Percentiles rank a stretch among this genome's conserved stretches.
phyloP scores from a whole-genome alignment of 2,888 invertebrate genomes.

The Apeira syringaria region DNA sequence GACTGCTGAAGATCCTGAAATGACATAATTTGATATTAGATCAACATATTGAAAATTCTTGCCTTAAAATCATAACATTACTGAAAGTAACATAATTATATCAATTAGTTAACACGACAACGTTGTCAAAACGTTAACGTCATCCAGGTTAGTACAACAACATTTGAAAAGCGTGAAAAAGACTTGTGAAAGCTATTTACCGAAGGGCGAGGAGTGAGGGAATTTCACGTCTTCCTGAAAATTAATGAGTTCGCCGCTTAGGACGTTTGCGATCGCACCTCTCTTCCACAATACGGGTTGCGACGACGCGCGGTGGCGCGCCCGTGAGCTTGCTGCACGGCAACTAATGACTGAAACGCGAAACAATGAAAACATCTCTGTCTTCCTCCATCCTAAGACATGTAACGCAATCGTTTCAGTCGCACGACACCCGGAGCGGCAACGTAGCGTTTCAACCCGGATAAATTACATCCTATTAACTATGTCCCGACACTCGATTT shows the following conservation, averaged over 20 bases:
- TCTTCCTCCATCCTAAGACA: slow-evolving; percentile 45
- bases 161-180: slow-evolving; percentile 50
- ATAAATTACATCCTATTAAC: slow-evolving; percentile 83
- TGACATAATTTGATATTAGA: too few species aligned
- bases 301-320: slow-evolving; percentile 54
- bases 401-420: slow-evolving; percentile 48
- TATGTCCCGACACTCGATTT: slow-evolving; percentile 76
- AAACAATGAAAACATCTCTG: slow-evolving; percentile 63
- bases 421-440: slow-evolving; percentile 71
- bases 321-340: slow-evolving; percentile 51
- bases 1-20: too few species aligned
- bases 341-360: slow-evolving; percentile 66
- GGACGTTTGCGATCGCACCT: slow-evolving; percentile 71
- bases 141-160: slow-evolving; percentile 16
- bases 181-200: slow-evolving; percentile 66
- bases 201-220: slow-evolving; percentile 61
- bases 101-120: slow-evolving; percentile 13
- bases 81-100: too few species aligned
- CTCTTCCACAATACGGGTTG: slow-evolving; percentile 61
- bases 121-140: slow-evolving; percentile 22
- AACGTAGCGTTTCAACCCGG: slow-evolving; percentile 76
- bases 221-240: slow-evolving; percentile 77
- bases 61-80: too few species aligned
- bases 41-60: too few species aligned
- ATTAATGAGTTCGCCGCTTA: slow-evolving; percentile 79